Base-by-base conservation (phyloP, 2,113 vertebrate genomes). In the Raja brachyura region DNA sequence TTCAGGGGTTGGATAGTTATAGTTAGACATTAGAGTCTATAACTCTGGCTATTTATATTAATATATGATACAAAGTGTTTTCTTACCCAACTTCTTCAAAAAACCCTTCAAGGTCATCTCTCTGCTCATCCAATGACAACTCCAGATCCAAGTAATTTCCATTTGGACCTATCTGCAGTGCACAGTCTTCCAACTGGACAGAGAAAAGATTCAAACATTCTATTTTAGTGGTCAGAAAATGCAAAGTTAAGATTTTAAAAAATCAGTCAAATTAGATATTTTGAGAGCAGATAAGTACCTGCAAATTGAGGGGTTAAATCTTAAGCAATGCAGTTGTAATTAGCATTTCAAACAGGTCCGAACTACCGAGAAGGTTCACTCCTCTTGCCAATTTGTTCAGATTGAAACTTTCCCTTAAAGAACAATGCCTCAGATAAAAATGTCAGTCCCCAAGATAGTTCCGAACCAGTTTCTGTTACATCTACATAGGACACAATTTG, bases 91-190 rank as follows among this genome's bases (percentile, higher is more conserved):
- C 95, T 83, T 99, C 98, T 92, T 97, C 96, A 0, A 98, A 99
- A 96, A 99, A 98, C 78, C 94, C 95, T 88, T 99, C 98, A 95
- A 99, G 96, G 92, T 98, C 98, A 93, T 99, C 98, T 25, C 96
- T 97, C 96, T 99, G 99, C 94, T 99, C 99, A 22, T 96, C 94
- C 94, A 99, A 95, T 20, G 98, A 98, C 18, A 96, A 96, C 33
- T 99, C 99, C 1, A 98, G 96, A 94, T 99, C 98, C 97, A 99
- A 95, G 93, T 99, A 99, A 95, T 97, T 98, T 76, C 98, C 98
- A 0, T 96, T 97, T 0, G 97, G 96, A 0, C 97, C 97, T 86
- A 98, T 54, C 96, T 99, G 99, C 39, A 99, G 96, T 0, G 97
- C 96, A 95, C 98, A 99, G 93, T 99, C 98, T 93, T 98, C 98